phyloP scores from a whole-genome alignment of 2,888 invertebrate genomes.

The Melanostoma mellinum region DNA sequence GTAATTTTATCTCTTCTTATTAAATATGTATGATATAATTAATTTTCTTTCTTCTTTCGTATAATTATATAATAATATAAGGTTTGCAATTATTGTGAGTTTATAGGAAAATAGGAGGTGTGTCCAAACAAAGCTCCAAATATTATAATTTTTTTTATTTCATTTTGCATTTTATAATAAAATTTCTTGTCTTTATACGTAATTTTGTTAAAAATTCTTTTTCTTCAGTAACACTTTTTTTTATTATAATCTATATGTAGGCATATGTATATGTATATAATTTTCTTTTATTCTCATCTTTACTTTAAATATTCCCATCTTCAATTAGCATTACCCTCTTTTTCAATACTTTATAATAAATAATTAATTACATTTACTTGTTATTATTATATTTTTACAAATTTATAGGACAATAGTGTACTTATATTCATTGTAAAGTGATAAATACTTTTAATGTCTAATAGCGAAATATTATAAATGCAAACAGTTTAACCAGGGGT shows the following conservation, averaged over 20 bases:
- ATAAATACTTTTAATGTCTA: conserved; percentile 32
- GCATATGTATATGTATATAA: conserved; percentile 47
- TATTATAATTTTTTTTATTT: conserved; percentile 42
- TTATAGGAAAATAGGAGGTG: conserved; percentile 70
- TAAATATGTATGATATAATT: conserved; percentile 45
- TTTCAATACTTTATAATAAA: conserved; percentile 42
- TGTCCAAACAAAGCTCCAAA: conserved; percentile 68
- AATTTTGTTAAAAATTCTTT: conserved; percentile 58
- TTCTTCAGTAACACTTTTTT: conserved; percentile 53
- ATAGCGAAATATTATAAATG: conserved; percentile 34
- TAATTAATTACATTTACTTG: conserved; percentile 50
- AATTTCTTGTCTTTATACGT: conserved; percentile 41
- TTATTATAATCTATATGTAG: conserved; percentile 43
- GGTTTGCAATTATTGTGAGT: conserved; percentile 65
- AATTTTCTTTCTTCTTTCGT: conserved; percentile 32
- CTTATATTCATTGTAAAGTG: conserved; percentile 20
- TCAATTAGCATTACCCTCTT: conserved; percentile 48
- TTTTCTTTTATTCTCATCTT: conserved; percentile 20
- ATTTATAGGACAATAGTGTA: conserved; percentile 50
- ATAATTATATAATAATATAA: conserved; percentile 41
- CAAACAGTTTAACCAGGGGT: conserved; percentile 18
- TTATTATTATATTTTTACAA: conserved; percentile 38
- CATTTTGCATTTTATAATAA: conserved; percentile 26
- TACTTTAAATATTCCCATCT: conserved; percentile 41
- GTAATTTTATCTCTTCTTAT: conserved; percentile 20